A percentile compares a stretch with the other conserved stretches of the same genome.
phyloP scores from a whole-genome alignment of 2,113 vertebrate genomes.

The Protobothrops flavoviridis region DNA sequence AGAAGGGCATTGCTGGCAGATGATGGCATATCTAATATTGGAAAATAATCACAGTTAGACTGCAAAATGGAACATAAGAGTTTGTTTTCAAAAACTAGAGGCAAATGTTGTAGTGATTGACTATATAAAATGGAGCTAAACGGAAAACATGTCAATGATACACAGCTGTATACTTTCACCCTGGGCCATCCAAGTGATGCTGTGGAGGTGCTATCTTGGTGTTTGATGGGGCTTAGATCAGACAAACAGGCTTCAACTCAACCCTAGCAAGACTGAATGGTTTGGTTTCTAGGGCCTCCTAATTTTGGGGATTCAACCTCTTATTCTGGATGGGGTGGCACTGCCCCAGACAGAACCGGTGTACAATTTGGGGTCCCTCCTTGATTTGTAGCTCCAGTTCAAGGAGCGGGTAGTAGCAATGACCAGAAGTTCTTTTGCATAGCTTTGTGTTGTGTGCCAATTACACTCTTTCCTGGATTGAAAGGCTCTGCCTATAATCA shows the following conservation, averaged over 20 bases:
- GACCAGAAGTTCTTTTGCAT: neutral
- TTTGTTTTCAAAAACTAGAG: neutral
- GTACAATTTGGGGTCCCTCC: neutral
- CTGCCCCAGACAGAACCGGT: neutral
- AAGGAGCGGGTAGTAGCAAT: neutral
- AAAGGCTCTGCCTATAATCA: neutral
- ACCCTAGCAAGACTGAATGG: neutral
- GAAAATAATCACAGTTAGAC: neutral
- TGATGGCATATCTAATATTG: neutral
- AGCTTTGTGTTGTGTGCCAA: neutral
- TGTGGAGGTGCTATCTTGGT: neutral
- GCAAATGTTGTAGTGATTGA: neutral
- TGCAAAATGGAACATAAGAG: neutral
- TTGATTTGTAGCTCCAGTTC: neutral
- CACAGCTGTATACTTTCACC: neutral
- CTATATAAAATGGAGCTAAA: neutral
- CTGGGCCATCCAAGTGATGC: neutral
- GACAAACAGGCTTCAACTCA: neutral
- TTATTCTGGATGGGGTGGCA: neutral
- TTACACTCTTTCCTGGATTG: neutral
- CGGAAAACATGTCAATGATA: too few relatives aligned
- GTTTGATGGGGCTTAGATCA: neutral
- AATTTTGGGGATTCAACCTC: neutral
- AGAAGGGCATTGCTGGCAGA: neutral
- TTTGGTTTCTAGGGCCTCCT: neutral